Evolutionary conservation across 2,888 invertebrate genomes (phyloP).

Genomic region (Dysmachus trigonus): DNA sequence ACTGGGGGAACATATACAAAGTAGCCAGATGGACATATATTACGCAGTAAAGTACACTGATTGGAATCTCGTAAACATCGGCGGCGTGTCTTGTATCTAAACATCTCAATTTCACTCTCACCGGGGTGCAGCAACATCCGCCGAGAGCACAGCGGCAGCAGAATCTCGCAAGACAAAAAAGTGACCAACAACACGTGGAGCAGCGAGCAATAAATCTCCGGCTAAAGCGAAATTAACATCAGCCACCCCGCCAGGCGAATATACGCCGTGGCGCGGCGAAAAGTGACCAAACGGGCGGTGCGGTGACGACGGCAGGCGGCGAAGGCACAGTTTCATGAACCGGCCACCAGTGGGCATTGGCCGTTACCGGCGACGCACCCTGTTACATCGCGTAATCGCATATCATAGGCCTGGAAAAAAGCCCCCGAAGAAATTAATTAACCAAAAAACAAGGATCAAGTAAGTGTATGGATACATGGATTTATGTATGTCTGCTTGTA

Average conservation of each 20-base stretch:
- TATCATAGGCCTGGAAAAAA: constrained; percentile 14
- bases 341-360: constrained; percentile 1
- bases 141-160: constrained; percentile 31
- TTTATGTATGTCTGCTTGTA: too few relatives aligned
- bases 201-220: constrained; percentile 39
- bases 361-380: constrained; percentile 15
- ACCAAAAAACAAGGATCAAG: constrained; percentile 40
- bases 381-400: constrained; percentile 30
- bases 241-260: constrained; percentile 29
- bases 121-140: constrained; percentile 32
- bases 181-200: constrained; percentile 24
- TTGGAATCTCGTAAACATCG: constrained; percentile 38
- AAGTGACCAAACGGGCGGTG: background rate
- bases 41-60: constrained; percentile 14
- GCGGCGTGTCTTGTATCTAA: constrained; percentile 20
- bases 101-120: constrained; percentile 43
- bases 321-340: constrained; percentile 5
- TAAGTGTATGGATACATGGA: too few relatives aligned
- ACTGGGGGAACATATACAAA: background rate
- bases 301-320: too few relatives aligned
- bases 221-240: constrained; percentile 36
- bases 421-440: constrained; percentile 42
- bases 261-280: background rate
- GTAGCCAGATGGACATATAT: constrained; percentile 8
- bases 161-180: constrained; percentile 8